phyloP scores from a whole-genome alignment of 2,113 vertebrate species.

The Cyanocitta stelleri region DNA sequence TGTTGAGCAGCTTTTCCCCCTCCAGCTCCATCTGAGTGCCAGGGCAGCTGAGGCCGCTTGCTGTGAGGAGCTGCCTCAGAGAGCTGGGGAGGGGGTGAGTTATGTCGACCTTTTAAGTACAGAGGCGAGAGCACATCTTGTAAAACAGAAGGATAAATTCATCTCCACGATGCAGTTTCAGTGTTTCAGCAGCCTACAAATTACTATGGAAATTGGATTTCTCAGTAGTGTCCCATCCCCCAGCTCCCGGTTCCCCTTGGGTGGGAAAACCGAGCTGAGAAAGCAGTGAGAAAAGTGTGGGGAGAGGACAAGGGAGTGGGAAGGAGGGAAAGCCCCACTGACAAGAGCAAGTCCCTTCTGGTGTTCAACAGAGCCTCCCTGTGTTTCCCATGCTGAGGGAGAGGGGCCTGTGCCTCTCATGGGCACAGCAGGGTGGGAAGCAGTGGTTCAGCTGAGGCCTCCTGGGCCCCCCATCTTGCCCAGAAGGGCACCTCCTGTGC shows the following conservation, averaged over 20 bases:
- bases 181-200: slow-evolving; percentile 14
- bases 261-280: neutral
- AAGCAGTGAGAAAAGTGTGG: neutral
- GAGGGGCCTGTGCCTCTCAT: no score
- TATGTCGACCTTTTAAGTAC: neutral
- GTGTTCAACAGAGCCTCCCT: fast-evolving
- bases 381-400: neutral
- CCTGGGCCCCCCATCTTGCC: neutral
- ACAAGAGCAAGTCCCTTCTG: neutral
- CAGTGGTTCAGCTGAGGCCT: neutral
- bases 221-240: neutral
- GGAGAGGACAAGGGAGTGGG: neutral
- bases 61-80: neutral
- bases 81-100: neutral
- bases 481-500: neutral
- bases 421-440: neutral
- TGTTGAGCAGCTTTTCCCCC: neutral
- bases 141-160: neutral
- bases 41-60: fast-evolving
- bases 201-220: slow-evolving; percentile 42
- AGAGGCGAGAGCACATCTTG: neutral
- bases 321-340: neutral
- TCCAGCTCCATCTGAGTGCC: neutral
- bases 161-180: neutral
- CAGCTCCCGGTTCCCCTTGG: fast-evolving